Percentiles rank a stretch among this genome's conserved stretches.
Evolutionary conservation across 2,797 vertebrate species (phyloP).

Genomic region (Urosaurus nigricauda): DNA sequence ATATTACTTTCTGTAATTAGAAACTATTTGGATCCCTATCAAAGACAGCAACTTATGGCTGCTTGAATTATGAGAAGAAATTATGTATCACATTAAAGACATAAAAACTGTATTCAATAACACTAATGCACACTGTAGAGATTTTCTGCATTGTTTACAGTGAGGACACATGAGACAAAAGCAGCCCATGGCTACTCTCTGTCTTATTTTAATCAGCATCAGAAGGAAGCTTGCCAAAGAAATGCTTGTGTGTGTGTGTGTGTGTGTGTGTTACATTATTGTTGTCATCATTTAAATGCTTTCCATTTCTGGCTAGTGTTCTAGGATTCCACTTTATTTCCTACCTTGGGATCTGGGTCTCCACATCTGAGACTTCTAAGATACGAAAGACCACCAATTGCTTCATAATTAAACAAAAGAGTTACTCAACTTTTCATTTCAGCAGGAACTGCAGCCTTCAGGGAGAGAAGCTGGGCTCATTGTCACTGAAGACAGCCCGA

Average conservation of each 20-base stretch:
- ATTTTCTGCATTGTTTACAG: not conserved
- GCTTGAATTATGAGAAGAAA: not conserved
- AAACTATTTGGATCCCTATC: not conserved
- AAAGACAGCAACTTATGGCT: not conserved
- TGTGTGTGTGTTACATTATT: not conserved
- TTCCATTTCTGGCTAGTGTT: not conserved
- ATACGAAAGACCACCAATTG: slow-evolving; percentile 60
- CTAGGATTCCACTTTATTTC: slow-evolving; percentile 35
- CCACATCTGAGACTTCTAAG: slow-evolving; percentile 45
- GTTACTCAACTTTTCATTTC: slow-evolving; percentile 39
- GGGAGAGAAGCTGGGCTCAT: not conserved
- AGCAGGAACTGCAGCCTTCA: slow-evolving; percentile 43
- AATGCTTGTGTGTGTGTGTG: slow-evolving; percentile 30
- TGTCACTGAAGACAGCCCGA: slow-evolving; percentile 16
- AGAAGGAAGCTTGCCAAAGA: slow-evolving; percentile 37
- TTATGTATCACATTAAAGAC: not conserved
- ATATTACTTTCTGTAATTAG: not conserved
- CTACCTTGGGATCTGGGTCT: slow-evolving; percentile 31
- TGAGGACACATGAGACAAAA: not conserved
- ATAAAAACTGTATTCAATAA: not conserved
- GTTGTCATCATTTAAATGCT: not conserved
- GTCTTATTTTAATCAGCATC: slow-evolving; percentile 38
- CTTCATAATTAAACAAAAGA: slow-evolving; percentile 58
- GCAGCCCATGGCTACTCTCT: slow-evolving; percentile 1
- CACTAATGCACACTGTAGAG: slow-evolving; percentile 8